phyloP scores from a whole-genome alignment of 2,888 invertebrate genomes.

The Stictocephala bisonia region DNA sequence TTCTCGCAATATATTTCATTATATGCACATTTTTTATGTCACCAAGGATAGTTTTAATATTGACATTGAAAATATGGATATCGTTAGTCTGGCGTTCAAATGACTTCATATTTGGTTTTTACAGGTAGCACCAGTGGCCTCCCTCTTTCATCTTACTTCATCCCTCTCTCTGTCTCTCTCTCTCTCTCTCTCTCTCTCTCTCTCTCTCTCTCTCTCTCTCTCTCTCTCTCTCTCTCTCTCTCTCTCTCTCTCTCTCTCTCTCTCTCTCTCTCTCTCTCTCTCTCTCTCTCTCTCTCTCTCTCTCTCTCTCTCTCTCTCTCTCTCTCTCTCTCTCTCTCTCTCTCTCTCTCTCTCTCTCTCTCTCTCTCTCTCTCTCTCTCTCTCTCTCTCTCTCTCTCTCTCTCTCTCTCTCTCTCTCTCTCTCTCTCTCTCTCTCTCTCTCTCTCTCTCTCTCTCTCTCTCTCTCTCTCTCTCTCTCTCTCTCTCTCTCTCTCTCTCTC shows the following conservation, averaged over 20 bases:
- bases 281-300: conserved; percentile 13
- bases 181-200: conserved; percentile 6
- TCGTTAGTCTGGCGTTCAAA: no score
- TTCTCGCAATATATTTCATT: no score
- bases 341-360: background rate
- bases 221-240: conserved; percentile 13
- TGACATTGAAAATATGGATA: no score
- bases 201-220: conserved; percentile 1
- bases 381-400: no score
- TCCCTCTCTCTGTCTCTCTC: no score
- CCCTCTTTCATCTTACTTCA: no score
- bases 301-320: conserved; percentile 11
- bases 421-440: background rate
- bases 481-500: background rate
- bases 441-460: conserved; percentile 26
- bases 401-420: background rate
- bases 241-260: conserved; percentile 13
- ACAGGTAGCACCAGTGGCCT: no score
- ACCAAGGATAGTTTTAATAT: no score
- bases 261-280: conserved; percentile 13
- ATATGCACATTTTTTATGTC: no score
- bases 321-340: background rate
- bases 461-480: background rate
- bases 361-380: no score
- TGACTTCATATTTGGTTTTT: no score